Conservation (phyloP, 1,140 invertebrate genomes). For the Anoplophora glabripennis region DNA sequence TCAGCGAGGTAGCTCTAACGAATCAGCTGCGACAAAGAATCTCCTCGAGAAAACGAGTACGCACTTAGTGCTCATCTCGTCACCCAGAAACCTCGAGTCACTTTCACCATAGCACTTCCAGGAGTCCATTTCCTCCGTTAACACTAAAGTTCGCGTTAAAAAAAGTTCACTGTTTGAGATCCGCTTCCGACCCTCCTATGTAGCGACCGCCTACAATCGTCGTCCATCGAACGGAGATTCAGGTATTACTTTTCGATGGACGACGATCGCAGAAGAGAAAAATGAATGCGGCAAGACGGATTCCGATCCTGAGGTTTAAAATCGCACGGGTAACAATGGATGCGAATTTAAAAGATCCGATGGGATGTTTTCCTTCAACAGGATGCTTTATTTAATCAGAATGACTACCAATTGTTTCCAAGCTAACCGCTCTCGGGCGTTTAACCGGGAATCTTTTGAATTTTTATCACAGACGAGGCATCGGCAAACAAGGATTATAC, state of each 20-base stretch:
- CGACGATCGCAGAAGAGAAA: neutral
- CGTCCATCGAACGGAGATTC: slow-evolving; percentile 10
- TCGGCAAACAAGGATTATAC: neutral
- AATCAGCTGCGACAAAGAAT: neutral
- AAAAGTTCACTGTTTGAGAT: neutral
- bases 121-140: slow-evolving; percentile 8
- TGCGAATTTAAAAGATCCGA: neutral
- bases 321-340: slow-evolving; percentile 9
- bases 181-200: neutral
- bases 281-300: neutral
- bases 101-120: neutral
- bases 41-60: slow-evolving; percentile 10
- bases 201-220: neutral
- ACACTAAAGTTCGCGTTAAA: neutral
- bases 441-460: neutral
- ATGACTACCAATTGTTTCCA: neutral
- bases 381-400: neutral
- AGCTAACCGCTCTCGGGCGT: too few relatives aligned
- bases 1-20: slow-evolving; percentile 6
- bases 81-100: slow-evolving; percentile 3
- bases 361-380: neutral
- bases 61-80: slow-evolving; percentile 2
- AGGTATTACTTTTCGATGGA: neutral
- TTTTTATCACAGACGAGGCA: slow-evolving; percentile 4
- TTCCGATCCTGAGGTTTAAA: slow-evolving; percentile 1